A percentile compares a stretch with the other conserved stretches of the same genome.
Evolutionary conservation across 1,140 invertebrate species (phyloP).

Genomic region (Bombus sibiricus): DNA sequence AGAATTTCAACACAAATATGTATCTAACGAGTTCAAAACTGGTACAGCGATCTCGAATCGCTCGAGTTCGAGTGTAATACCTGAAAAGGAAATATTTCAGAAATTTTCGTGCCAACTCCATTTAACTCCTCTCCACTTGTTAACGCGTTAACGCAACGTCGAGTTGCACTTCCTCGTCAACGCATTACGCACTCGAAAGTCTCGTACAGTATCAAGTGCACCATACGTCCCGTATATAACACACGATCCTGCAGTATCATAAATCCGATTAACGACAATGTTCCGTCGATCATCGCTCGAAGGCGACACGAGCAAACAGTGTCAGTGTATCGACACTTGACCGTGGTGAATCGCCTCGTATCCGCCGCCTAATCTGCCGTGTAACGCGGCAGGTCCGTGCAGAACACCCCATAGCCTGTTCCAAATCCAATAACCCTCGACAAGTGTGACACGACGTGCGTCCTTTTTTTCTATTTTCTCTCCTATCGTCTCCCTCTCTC

Average conservation of each 20-base stretch:
- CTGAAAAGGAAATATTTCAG: too few relatives aligned
- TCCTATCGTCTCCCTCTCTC: background rate
- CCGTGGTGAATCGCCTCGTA: slow-evolving; percentile 73
- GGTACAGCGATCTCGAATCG: too few relatives aligned
- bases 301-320: slow-evolving; percentile 20
- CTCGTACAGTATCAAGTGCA: background rate
- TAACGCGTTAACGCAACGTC: too few relatives aligned
- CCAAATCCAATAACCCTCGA: slow-evolving; percentile 80
- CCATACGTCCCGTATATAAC: background rate
- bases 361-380: slow-evolving; percentile 77
- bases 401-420: slow-evolving; percentile 57
- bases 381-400: slow-evolving; percentile 78
- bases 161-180: background rate
- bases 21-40: too few relatives aligned
- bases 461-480: slow-evolving; percentile 37
- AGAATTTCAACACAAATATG: too few relatives aligned
- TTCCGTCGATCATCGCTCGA: background rate
- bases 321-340: slow-evolving; percentile 72
- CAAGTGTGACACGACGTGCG: slow-evolving; percentile 74
- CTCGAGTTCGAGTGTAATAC: too few relatives aligned
- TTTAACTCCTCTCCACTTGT: too few relatives aligned
- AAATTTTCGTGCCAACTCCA: too few relatives aligned
- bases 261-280: slow-evolving; percentile 4
- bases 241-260: background rate
- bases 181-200: background rate